phyloP scores from a whole-genome alignment of 2,888 invertebrate species.

The Andrena minutula region DNA sequence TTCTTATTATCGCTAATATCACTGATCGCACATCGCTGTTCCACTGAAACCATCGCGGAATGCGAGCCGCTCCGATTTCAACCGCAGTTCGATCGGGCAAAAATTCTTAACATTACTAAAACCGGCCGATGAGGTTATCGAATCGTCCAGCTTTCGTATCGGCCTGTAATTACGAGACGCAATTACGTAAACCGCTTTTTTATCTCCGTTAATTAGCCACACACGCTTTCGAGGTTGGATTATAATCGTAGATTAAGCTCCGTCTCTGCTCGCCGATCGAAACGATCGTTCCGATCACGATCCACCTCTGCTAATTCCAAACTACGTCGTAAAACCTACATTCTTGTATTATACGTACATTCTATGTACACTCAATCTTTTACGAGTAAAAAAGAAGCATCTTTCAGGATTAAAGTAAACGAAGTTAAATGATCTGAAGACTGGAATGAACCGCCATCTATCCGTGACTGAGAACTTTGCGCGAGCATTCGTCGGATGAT shows the following conservation, averaged over 20 bases:
- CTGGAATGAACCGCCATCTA: constrained; percentile 27
- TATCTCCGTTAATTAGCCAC: constrained; percentile 53
- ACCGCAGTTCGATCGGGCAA: constrained; percentile 72
- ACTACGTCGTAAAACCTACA: constrained; percentile 1
- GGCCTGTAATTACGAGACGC: constrained; percentile 44
- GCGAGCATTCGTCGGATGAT: too few relatives aligned
- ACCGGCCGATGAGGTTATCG: constrained; percentile 69
- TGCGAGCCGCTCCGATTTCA: constrained; percentile 77
- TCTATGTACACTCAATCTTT: neutral
- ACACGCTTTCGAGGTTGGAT: constrained; percentile 18
- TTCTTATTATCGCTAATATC: constrained; percentile 63
- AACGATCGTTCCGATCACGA: constrained; percentile 5
- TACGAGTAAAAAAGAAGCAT: neutral
- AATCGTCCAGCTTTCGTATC: constrained; percentile 42
- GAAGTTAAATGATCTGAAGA: neutral
- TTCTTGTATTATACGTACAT: too few relatives aligned
- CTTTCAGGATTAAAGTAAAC: neutral
- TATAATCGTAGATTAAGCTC: constrained; percentile 6
- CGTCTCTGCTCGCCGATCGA: constrained; percentile 2
- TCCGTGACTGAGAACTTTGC: neutral
- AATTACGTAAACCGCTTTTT: constrained; percentile 60
- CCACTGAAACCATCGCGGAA: constrained; percentile 70
- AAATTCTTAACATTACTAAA: constrained; percentile 75
- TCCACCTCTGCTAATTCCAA: neutral
- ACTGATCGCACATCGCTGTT: constrained; percentile 56